Evolutionary conservation across 2,888 invertebrate genomes (phyloP).

Genomic region (Ceraclea dissimilis): DNA sequence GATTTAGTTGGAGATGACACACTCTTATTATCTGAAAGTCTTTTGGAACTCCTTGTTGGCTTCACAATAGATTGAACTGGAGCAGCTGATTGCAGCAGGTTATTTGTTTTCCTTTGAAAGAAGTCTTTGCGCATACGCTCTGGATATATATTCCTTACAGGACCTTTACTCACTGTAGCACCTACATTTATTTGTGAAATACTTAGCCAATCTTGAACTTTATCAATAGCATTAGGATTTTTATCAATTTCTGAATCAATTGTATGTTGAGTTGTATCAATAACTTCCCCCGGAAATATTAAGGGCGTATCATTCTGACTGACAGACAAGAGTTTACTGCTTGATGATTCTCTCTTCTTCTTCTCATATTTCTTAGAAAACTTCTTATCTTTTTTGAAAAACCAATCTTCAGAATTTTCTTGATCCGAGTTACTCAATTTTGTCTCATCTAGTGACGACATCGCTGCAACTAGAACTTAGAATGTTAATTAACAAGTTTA

Average conservation of each 20-base stretch:
- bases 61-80: too few species aligned
- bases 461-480: too few species aligned
- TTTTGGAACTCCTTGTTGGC: neutral
- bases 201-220: constrained; percentile 13
- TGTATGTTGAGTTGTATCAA: neutral
- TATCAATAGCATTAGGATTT: constrained; percentile 3
- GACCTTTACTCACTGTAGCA: neutral
- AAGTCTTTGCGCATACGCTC: neutral
- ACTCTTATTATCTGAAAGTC: neutral
- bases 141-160: neutral
- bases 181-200: constrained; percentile 1
- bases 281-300: constrained; percentile 12
- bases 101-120: neutral
- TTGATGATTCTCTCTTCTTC: constrained; percentile 5
- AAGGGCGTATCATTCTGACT: constrained; percentile 11
- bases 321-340: constrained; percentile 9
- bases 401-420: constrained; percentile 15
- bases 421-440: constrained; percentile 7
- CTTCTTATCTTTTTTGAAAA: constrained; percentile 16
- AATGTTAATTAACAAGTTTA: too few species aligned
- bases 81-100: neutral
- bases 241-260: neutral
- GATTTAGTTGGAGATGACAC: too few species aligned
- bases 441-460: too few species aligned
- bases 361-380: constrained; percentile 17